These are phyloP conservation scores for Paradoxurus hermaphroditus DNA, from an alignment of 2,113 vertebrate genomes.

Conservation along the genomic window DNA sequence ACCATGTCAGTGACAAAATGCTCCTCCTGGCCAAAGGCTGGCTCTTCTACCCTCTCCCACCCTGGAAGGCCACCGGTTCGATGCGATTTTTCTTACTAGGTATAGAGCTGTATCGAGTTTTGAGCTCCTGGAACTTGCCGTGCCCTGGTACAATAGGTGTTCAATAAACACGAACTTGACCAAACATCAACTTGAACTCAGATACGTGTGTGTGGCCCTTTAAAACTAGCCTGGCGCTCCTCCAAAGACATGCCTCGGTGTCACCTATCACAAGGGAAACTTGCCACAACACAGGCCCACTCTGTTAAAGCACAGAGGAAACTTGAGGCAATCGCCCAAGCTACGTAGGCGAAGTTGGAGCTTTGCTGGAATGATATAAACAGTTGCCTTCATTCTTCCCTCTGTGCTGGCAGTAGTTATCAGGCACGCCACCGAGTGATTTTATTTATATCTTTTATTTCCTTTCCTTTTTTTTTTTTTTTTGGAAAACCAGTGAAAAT, in stretches of 20 bases:
- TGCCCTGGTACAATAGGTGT: neutral
- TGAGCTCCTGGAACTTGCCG: neutral
- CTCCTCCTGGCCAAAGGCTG: neutral
- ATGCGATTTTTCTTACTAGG: neutral
- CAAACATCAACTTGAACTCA: neutral
- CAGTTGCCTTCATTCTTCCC: neutral
- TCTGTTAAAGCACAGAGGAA: neutral
- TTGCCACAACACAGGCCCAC: neutral
- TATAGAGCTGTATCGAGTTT: neutral
- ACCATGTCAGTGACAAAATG: neutral
- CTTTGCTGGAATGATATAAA: neutral
- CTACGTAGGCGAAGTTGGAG: neutral
- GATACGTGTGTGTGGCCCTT: neutral
- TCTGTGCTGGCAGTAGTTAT: neutral
- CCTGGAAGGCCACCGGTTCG: neutral
- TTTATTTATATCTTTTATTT: slow-evolving; percentile 52
- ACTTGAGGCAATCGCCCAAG: neutral
- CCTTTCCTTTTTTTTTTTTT: neutral
- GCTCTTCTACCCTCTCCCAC: neutral
- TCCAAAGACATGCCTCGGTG: neutral
- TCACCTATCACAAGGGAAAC: neutral
- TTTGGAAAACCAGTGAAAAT: slow-evolving; percentile 12
- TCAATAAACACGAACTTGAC: neutral
- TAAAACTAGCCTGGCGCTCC: neutral
- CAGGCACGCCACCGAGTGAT: neutral